Percentiles rank a stretch among this genome's conserved stretches.
These are phyloP conservation scores for Coenonympha arcania DNA, from an alignment of 2,888 invertebrate genomes.

Conservation along the genomic window DNA sequence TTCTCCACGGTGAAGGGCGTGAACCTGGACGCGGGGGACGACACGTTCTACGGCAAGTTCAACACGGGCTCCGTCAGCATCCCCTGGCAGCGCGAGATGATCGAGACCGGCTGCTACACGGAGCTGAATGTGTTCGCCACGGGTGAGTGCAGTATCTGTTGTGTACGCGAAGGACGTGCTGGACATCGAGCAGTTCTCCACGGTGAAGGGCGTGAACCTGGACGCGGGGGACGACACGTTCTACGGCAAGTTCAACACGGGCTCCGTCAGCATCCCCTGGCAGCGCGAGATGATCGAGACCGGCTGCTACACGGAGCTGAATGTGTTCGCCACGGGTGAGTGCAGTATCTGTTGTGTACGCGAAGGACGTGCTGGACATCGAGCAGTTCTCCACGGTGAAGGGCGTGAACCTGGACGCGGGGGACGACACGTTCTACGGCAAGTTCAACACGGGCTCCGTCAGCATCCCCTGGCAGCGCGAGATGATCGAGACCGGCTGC, in stretches of 20 bases:
- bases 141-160: too few species aligned
- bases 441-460: slow-evolving; percentile 99
- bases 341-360: too few species aligned
- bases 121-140: too few species aligned
- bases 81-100: slow-evolving; percentile 99
- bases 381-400: slow-evolving; percentile 99
- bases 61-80: slow-evolving; percentile 99
- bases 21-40: too few species aligned
- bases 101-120: slow-evolving; percentile 97
- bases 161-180: slow-evolving; percentile 99
- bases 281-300: slow-evolving; percentile 99
- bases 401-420: too few species aligned
- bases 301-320: slow-evolving; percentile 96
- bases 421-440: too few species aligned
- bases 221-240: slow-evolving; percentile 98
- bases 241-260: slow-evolving; percentile 99
- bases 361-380: slow-evolving; percentile 92
- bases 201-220: slow-evolving; percentile 97
- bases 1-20: too few species aligned
- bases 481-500: slow-evolving; percentile 99
- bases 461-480: slow-evolving; percentile 99
- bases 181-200: slow-evolving; percentile 99
- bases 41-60: slow-evolving; percentile 97
- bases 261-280: slow-evolving; percentile 99
- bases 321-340: slow-evolving; percentile 79